Base-by-base conservation (phyloP, 2,113 vertebrate species). In the Haplotaxodon microlepis region DNA sequence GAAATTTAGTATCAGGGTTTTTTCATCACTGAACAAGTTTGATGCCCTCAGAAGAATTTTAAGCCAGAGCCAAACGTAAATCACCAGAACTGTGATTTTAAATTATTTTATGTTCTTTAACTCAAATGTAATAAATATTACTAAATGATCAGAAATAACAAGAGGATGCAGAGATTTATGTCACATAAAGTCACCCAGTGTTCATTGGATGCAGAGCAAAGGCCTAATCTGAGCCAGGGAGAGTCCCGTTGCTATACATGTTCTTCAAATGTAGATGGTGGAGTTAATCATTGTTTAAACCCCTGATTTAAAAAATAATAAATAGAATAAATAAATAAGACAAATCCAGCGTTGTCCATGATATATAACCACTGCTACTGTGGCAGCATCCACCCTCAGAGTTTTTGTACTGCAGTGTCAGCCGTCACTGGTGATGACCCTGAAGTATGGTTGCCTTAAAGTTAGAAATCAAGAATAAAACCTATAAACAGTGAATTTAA, bases 121-220 rank as follows among this genome's bases (percentile, higher is more conserved):
- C 40, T 76, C 69, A 71, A 42, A 10, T 42, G 12, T 7, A 9
- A 4, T 71, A 4, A 71, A 27, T 42, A 10, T 45, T 45, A 45
- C 5, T 42, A 45, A 45, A 45, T 27, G n/a, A 6, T 73, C 40
- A 29, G 69, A 2, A 21, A 21, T 40, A 6, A 73, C 40, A 11
- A 27, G 40, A 71, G 38, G 38, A 42, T 0, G 2, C 36, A 9
- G 0, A 45, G 0, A 45, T 73, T 29, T 45, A 14, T 27, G n/a
- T 27, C 9, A 47, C 14, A 47, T 27, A 5, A 47, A 10, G 40
- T 29, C 9, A 0, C 42, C 5, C n/a, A 40, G 0, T 0, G 0
- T 47, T 76, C 24, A 73, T 3, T 73, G 21, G 0, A 45, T 73
- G 40, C 40, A 69, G 63, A 36, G 6, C 40, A 45, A 17, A 45